Conservation (phyloP, 2,797 vertebrate genomes). For the Chromis chromis region DNA sequence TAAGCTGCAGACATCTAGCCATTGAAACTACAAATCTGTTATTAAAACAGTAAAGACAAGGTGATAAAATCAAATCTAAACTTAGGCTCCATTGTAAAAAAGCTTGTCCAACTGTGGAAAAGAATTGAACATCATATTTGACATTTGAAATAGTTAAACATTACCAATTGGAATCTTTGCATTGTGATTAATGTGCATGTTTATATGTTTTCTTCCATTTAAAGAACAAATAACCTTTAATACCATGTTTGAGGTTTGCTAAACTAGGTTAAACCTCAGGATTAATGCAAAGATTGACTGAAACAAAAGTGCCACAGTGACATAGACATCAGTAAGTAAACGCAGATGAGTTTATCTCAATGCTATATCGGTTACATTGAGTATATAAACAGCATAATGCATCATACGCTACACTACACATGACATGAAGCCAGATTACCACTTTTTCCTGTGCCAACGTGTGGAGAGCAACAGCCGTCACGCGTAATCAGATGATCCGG, state of each 20-base stretch:
- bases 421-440: slow-evolving; percentile 4
- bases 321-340: neutral
- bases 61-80: too few species aligned
- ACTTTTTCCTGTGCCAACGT: neutral
- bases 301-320: neutral
- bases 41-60: too few species aligned
- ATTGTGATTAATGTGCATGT: neutral
- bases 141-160: too few species aligned
- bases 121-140: too few species aligned
- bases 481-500: slow-evolving; percentile 56
- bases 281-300: too few species aligned
- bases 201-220: neutral
- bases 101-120: too few species aligned
- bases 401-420: neutral
- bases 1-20: too few species aligned
- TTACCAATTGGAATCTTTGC: neutral
- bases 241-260: too few species aligned
- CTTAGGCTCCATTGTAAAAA: too few species aligned
- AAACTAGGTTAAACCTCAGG: too few species aligned
- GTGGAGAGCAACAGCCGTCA: neutral
- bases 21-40: too few species aligned
- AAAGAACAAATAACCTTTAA: too few species aligned
- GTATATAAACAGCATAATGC: neutral
- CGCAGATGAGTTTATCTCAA: neutral
- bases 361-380: neutral